Evolutionary conservation across 2,888 invertebrate species (phyloP), one percentile per base, ranked within the genome.

Genomic region (Parnassius orleans): DNA sequence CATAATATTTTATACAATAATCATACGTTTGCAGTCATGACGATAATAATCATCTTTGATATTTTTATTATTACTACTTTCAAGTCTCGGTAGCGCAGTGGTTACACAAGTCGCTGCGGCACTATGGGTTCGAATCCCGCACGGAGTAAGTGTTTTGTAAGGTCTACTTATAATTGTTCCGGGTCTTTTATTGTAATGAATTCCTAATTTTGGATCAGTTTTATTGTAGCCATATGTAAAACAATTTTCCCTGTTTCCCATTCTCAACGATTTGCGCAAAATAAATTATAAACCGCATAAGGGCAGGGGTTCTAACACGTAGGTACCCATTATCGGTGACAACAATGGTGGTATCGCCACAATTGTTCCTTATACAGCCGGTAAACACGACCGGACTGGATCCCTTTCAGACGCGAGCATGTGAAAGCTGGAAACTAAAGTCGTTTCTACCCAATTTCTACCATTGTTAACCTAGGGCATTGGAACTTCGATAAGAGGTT

Each of bases 361-460:
- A 15, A 24, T 10, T 15, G 46, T 15, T 59, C 63, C 63, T 50
- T 63, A 55, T 63, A 58, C 51, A 57, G 58, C 19, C 41, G 14
- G 15, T 47, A 57, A 51, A 51, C 50, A 50, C 47, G 51, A 57
- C 43, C 57, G 43, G 14, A 24, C 59, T 53, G 46, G 50, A 15
- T 10, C 44, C 46, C 50, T 42, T 54, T 51, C 52, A 10, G 53
- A 47, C n/a, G 52, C 47, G 43, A 10, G 15, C 42, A 14, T 57
- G 48, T n/a, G 63, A 67, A 33, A 72, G 70, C 14, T 48, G 3
- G 9, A 72, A 71, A 71, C 68, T 56, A 54, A 43, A 65, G 70
- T 71, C 66, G 56, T 55, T 60, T 44, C 68, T 68, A 69, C 70
- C 69, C 70, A 66, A 58, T 55, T 60, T 44, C 68, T 68, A 69